Conservation (phyloP, 2,113 vertebrate genomes). For the Microcebus griseorufus region DNA sequence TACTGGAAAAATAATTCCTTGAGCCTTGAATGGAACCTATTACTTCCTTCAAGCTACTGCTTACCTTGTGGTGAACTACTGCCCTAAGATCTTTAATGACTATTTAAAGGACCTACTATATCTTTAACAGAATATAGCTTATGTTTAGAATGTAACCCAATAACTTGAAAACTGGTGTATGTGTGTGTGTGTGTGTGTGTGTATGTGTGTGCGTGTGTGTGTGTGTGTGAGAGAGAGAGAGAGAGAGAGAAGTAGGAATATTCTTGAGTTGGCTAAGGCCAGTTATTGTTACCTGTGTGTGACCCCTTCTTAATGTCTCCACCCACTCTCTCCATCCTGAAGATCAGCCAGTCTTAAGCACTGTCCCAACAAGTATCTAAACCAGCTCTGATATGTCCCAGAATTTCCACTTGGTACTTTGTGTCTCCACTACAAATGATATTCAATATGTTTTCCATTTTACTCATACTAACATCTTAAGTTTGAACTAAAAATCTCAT, state of each 20-base stretch:
- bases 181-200: neutral
- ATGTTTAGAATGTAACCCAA: neutral
- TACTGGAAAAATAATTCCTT: neutral
- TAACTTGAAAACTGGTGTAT: neutral
- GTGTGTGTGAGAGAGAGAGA: too few species aligned
- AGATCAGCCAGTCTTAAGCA: neutral
- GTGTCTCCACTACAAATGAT: neutral
- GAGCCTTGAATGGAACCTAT: neutral
- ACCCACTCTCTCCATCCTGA: neutral
- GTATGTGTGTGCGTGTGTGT: neutral
- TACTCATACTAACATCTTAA: neutral
- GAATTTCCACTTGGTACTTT: neutral
- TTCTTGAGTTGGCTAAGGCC: neutral
- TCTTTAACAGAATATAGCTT: conserved; percentile 14
- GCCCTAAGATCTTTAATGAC: neutral
- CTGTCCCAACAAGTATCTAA: neutral
- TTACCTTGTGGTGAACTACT: neutral
- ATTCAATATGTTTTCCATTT: neutral
- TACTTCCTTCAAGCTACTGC: neutral
- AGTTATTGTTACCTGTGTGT: neutral
- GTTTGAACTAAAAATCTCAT: neutral
- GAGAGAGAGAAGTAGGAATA: neutral
- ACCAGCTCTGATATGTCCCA: neutral
- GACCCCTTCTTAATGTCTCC: neutral
- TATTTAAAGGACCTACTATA: neutral